These are phyloP conservation scores for Palythoa caribaeorum DNA, from an alignment of 92 coral and sea anemone species.

Conservation along the genomic window DNA sequence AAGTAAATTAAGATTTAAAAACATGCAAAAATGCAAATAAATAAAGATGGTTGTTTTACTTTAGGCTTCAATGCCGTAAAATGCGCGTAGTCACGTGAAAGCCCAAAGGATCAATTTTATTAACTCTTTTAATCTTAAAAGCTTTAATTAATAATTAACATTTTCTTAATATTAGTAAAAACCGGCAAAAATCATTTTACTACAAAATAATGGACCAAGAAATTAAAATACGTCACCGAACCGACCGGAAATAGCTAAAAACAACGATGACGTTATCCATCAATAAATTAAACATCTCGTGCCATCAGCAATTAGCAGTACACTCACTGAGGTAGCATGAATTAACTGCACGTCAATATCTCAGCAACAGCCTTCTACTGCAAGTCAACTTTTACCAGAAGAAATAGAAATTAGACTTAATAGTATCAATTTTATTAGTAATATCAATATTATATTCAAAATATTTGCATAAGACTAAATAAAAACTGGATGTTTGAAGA, in stretches of 20 bases:
- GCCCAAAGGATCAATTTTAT: background rate
- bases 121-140: background rate
- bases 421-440: no score
- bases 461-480: no score
- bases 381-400: no score
- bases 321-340: no score
- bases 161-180: background rate
- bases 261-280: background rate
- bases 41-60: background rate
- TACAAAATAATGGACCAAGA: background rate
- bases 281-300: background rate
- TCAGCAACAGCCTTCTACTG: no score
- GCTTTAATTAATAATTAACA: background rate
- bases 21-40: background rate
- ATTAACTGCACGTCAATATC: no score
- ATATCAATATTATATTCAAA: no score
- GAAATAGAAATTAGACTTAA: no score
- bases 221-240: background rate
- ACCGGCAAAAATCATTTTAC: background rate
- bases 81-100: background rate
- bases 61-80: background rate
- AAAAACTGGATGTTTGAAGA: no score
- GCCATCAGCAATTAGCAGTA: background rate
- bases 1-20: no score
- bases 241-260: background rate